Evolutionary conservation across 2,797 vertebrate genomes (phyloP).

Genomic region (Lagocephalus sceleratus): DNA sequence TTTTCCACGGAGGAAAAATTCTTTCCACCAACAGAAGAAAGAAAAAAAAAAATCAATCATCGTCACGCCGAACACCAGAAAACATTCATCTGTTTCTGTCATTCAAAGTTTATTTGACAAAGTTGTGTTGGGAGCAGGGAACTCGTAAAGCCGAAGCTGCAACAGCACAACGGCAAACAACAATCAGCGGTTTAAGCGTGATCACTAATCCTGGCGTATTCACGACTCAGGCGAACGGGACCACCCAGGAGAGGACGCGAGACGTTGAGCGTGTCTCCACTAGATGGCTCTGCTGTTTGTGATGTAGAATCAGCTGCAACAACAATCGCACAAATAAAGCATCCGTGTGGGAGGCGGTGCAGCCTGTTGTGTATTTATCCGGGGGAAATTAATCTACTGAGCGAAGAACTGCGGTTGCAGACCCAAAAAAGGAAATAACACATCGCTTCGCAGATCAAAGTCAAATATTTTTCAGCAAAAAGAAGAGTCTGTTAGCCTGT

Average conservation of each 20-base stretch:
- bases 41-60: background rate
- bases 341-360: conserved; percentile 5
- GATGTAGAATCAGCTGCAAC: conserved; percentile 15
- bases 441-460: conserved; percentile 28
- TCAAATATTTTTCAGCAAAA: conserved; percentile 18
- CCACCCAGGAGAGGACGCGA: conserved; percentile 28
- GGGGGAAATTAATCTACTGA: background rate
- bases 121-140: too few relatives aligned
- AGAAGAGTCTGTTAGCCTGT: conserved; percentile 12
- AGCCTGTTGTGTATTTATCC: conserved; percentile 4
- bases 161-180: too few relatives aligned
- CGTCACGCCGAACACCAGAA: conserved; percentile 8
- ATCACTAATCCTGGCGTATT: too few relatives aligned
- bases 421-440: conserved; percentile 38
- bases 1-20: conserved; percentile 52
- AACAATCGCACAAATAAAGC: conserved; percentile 7
- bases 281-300: conserved; percentile 56
- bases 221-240: conserved; percentile 10
- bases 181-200: too few relatives aligned
- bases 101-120: too few relatives aligned
- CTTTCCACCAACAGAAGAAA: conserved; percentile 41
- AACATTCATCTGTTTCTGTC: too few relatives aligned
- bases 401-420: conserved; percentile 2
- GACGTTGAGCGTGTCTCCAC: conserved; percentile 35
- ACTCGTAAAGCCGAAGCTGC: too few relatives aligned